Conservation (phyloP, 2,113 vertebrate genomes). For the Actinemys pallida region DNA sequence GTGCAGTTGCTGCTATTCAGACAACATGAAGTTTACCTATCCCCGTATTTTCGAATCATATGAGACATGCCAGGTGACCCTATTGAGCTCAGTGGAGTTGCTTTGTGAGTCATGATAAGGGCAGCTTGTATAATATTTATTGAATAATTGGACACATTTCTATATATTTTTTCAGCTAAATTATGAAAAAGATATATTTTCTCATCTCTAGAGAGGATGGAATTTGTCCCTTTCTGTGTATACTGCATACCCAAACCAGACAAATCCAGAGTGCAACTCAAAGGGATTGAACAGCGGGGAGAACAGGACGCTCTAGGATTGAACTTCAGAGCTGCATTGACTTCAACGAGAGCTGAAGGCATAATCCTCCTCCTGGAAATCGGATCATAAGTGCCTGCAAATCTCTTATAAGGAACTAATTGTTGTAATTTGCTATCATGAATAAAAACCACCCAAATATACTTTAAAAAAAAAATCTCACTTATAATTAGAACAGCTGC, state of each 20-base stretch:
- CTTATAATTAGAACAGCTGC: background rate
- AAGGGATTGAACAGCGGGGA: rapidly evolving
- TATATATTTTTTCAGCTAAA: background rate
- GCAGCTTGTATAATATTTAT: background rate
- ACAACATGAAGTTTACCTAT: background rate
- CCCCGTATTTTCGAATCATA: background rate
- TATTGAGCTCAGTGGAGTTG: background rate
- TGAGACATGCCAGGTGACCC: rapidly evolving
- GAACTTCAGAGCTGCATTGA: background rate
- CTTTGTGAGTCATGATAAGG: background rate
- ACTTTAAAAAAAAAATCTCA: background rate
- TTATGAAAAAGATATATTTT: background rate
- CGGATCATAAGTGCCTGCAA: background rate
- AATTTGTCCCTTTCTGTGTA: background rate
- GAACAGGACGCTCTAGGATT: background rate
- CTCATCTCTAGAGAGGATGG: background rate
- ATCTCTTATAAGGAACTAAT: background rate
- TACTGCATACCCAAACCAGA: background rate
- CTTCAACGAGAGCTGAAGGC: background rate
- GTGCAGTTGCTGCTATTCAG: background rate
- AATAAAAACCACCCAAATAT: background rate
- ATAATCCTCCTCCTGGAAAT: background rate
- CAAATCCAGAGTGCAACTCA: background rate
- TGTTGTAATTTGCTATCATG: background rate
- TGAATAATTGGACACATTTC: background rate